Percentiles rank a stretch among this genome's conserved stretches.
phyloP scores from a whole-genome alignment of 2,888 invertebrate species.

The Polydesmus complanatus region DNA sequence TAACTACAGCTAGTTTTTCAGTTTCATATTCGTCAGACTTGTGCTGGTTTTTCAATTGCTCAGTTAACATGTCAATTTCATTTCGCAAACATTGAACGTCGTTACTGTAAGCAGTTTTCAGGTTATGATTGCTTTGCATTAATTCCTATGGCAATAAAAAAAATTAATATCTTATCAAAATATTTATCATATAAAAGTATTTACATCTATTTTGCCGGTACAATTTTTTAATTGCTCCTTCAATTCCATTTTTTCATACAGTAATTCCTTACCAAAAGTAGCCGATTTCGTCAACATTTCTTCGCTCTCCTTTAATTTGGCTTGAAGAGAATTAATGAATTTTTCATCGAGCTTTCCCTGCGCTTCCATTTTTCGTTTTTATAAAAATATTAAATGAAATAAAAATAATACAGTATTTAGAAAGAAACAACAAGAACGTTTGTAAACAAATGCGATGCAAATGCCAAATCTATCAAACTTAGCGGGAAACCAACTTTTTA shows the following conservation, averaged over 20 bases:
- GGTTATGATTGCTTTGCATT: not conserved
- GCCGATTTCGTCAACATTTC: not conserved
- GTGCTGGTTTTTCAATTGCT: not conserved
- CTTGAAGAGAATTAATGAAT: not conserved
- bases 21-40: not conserved
- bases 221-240: not conserved
- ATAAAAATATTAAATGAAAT: not conserved
- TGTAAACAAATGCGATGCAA: not conserved
- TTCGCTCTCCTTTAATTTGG: not conserved
- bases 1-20: not conserved
- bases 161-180: not conserved
- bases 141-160: not conserved
- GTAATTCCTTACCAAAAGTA: not conserved
- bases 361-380: not conserved
- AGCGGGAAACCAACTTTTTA: too few species aligned
- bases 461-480: not conserved
- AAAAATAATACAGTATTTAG: not conserved
- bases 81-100: not conserved
- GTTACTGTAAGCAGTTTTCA: not conserved
- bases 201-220: not conserved
- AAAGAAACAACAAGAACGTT: not conserved
- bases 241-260: not conserved
- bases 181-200: not conserved
- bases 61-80: not conserved
- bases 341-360: not conserved